These are phyloP conservation scores for Nestor notabilis DNA, from an alignment of 2,113 vertebrate species.

Conservation along the genomic window DNA sequence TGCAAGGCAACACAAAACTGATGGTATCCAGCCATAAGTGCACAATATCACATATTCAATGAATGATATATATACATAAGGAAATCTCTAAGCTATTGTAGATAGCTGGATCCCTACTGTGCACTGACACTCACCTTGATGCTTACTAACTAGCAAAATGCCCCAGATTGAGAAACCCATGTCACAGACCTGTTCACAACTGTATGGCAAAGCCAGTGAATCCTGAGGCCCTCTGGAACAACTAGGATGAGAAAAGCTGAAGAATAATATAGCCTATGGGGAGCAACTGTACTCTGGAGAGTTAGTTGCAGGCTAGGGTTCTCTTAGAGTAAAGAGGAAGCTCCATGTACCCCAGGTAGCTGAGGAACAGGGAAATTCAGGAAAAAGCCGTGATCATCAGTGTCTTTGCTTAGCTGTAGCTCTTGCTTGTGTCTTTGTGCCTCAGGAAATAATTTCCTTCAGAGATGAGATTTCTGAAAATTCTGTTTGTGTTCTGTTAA, in stretches of 20 bases:
- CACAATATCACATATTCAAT: neutral
- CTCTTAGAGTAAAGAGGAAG: neutral
- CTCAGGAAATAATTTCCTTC: neutral
- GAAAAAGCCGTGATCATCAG: neutral
- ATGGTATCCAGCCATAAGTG: neutral
- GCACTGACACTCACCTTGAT: neutral
- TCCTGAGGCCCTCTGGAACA: neutral
- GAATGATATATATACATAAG: neutral
- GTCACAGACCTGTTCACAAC: neutral
- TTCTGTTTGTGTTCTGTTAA: neutral
- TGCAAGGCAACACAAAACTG: neutral
- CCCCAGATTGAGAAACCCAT: neutral
- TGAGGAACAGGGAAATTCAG: neutral
- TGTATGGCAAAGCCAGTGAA: neutral
- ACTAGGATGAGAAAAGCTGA: neutral
- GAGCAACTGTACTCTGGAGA: neutral
- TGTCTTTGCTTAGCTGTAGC: neutral
- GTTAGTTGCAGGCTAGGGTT: neutral
- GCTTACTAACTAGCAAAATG: neutral
- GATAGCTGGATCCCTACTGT: neutral
- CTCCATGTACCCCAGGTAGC: neutral
- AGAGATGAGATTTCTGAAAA: neutral
- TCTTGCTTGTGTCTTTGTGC: neutral
- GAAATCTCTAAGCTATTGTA: neutral
- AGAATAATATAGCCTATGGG: neutral